Evolutionary conservation across 2,113 vertebrate species (phyloP).

Genomic region (Colistium nudipinnis): DNA sequence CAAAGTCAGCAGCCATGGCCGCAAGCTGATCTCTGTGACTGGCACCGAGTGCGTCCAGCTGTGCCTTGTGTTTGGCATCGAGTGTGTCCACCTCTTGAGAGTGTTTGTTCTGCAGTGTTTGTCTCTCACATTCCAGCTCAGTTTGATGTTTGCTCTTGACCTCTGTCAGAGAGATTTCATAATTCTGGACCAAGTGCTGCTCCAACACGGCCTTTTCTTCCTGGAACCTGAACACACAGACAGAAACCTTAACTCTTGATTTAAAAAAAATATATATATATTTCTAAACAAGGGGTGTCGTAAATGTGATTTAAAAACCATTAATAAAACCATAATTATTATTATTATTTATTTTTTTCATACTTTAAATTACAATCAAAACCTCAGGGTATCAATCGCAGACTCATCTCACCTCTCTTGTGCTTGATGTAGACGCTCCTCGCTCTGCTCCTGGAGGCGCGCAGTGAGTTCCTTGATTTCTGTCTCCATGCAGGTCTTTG

Average conservation of each 20-base stretch:
- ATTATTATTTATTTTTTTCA: too few relatives aligned
- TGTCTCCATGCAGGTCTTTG: conserved; percentile 76
- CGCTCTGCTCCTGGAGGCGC: conserved; percentile 77
- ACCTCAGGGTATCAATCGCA: background rate
- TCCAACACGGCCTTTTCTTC: conserved; percentile 81
- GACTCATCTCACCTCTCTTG: conserved; percentile 79
- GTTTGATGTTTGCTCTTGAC: conserved; percentile 68
- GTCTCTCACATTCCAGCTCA: conserved; percentile 57
- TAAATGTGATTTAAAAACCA: too few relatives aligned
- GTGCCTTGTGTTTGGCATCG: conserved; percentile 62
- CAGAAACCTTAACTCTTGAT: too few relatives aligned
- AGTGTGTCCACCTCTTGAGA: conserved; percentile 59
- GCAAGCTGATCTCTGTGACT: conserved; percentile 66
- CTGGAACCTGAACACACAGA: conserved; percentile 79
- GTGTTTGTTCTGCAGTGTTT: conserved; percentile 44
- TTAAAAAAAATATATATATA: too few relatives aligned
- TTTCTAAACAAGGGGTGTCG: background rate
- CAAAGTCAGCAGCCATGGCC: conserved; percentile 48
- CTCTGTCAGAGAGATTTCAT: conserved; percentile 79
- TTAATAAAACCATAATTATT: too few relatives aligned
- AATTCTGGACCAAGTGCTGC: conserved; percentile 76
- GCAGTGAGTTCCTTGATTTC: conserved; percentile 75
- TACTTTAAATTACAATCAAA: background rate
- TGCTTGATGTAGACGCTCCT: conserved; percentile 77
- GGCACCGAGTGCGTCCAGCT: conserved; percentile 68